Percentiles rank a stretch among this genome's conserved stretches.
Conservation (phyloP, 2,888 invertebrate species). For the Epicampocera succincta region DNA sequence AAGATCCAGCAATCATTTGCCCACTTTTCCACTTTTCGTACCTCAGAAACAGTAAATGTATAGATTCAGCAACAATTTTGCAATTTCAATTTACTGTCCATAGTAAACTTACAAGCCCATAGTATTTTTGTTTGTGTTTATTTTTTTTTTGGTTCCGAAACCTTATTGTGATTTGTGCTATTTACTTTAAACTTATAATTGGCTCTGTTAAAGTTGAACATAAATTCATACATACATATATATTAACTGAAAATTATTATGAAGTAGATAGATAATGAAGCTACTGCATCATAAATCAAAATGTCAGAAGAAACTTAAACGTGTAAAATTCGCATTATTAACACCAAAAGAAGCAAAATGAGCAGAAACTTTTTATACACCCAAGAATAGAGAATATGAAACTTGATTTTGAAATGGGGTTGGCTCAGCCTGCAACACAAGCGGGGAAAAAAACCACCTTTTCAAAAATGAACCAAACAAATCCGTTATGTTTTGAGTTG, state of each 20-base stretch:
- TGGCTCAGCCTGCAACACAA: conserved; percentile 37
- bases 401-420: conserved; percentile 63
- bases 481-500: background rate
- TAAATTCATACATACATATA: conserved; percentile 24
- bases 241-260: conserved; percentile 65
- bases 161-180: conserved; percentile 62
- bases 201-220: conserved; percentile 42
- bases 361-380: conserved; percentile 45
- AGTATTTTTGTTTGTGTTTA: too few species aligned
- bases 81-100: background rate
- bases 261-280: conserved; percentile 72
- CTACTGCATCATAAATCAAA: conserved; percentile 72
- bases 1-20: too few species aligned
- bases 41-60: too few species aligned
- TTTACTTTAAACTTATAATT: conserved; percentile 69
- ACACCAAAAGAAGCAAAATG: conserved; percentile 67
- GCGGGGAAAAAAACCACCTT: conserved; percentile 17
- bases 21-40: too few species aligned
- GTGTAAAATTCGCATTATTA: conserved; percentile 71
- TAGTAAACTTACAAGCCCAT: conserved; percentile 6
- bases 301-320: conserved; percentile 71
- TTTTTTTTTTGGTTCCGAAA: conserved; percentile 39
- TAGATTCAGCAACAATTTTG: too few species aligned
- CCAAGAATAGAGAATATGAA: conserved; percentile 20
- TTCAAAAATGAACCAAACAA: conserved; percentile 27